A percentile compares a stretch with the other conserved stretches of the same genome.
Evolutionary conservation across 2,888 invertebrate genomes (phyloP).

Genomic region (Idaea straminata): DNA sequence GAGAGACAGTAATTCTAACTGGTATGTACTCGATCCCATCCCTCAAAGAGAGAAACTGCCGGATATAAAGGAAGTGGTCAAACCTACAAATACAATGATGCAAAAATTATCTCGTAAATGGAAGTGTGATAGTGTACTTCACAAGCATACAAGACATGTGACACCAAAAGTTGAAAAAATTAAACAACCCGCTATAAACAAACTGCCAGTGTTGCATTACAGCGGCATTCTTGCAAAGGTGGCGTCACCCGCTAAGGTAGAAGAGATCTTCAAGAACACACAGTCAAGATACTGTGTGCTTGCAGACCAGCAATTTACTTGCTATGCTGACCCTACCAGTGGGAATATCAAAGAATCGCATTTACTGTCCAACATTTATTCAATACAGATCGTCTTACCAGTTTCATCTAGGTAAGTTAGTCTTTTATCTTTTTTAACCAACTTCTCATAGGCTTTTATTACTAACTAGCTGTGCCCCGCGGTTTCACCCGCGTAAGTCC

Average conservation of each 20-base stretch:
- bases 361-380: slow-evolving; percentile 82
- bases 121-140: slow-evolving; percentile 73
- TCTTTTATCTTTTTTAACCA: slow-evolving; percentile 7
- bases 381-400: slow-evolving; percentile 82
- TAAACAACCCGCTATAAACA: slow-evolving; percentile 75
- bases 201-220: slow-evolving; percentile 72
- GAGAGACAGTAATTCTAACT: slow-evolving; percentile 66
- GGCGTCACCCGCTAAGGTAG: slow-evolving; percentile 80
- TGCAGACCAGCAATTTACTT: slow-evolving; percentile 85
- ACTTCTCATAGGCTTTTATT: background rate
- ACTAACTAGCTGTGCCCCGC: no score
- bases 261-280: slow-evolving; percentile 87
- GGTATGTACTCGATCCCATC: slow-evolving; percentile 47
- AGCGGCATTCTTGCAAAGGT: slow-evolving; percentile 82
- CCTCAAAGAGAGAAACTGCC: slow-evolving; percentile 35
- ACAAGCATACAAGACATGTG: slow-evolving; percentile 46
- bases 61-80: slow-evolving; percentile 41
- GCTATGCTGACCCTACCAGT: slow-evolving; percentile 86
- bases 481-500: no score
- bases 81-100: slow-evolving; percentile 54
- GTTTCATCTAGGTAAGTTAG: slow-evolving; percentile 63
- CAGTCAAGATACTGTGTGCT: slow-evolving; percentile 86
- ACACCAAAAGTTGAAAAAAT: slow-evolving; percentile 53
- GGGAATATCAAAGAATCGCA: slow-evolving; percentile 85
- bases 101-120: slow-evolving; percentile 66